Base-by-base conservation (phyloP, 2,888 invertebrate genomes). In the Baronia brevicornis region DNA sequence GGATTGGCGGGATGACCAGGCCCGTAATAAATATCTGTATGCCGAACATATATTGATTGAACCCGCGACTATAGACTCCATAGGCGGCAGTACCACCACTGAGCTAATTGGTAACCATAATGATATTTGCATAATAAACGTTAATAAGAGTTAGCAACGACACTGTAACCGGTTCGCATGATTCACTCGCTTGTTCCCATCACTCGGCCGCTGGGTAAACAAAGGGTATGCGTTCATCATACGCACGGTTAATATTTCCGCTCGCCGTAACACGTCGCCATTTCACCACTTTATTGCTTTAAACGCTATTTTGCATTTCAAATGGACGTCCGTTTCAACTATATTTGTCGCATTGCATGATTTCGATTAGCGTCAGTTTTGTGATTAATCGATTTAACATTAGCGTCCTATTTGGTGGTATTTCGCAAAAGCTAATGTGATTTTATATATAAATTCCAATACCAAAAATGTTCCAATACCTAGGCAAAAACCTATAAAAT, bases 201-300 rank as follows among this genome's bases (percentile, higher is more conserved):
- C 41, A 35, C 39, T 40, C 39, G 40, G 36, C 44, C 33, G 36
- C 36, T 30, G 33, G 37, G 48, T 51, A 60, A 68, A 70, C 66
- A 65, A 65, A 55, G 59, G 60, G 51, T 56, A 44, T 48, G 55
- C 52, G 54, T 58, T 58, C 54, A 46, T 47, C 38, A 50, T 54
- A 56, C 56, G 49, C 60, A 56, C 57, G 60, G 57, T 64, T 57
- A 60, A 67, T 70, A 67, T 68, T 68, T 68, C 69, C 68, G 62
- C 53, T 58, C 56, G 55, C 57, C 54, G 59, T 66, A 60, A 62
- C 54, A 58, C 50, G 44, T 50, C 53, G 51, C 39, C 51, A 54
- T 46, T 41, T 33, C 19, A 38, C 38, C 41, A 28, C 40, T 61
- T 67, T 61, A 70, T 60, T 53, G 58, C 54, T 54, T 54, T 57